Base-by-base conservation (phyloP, 2,888 invertebrate genomes). In the Meiosimyza platycephala region DNA sequence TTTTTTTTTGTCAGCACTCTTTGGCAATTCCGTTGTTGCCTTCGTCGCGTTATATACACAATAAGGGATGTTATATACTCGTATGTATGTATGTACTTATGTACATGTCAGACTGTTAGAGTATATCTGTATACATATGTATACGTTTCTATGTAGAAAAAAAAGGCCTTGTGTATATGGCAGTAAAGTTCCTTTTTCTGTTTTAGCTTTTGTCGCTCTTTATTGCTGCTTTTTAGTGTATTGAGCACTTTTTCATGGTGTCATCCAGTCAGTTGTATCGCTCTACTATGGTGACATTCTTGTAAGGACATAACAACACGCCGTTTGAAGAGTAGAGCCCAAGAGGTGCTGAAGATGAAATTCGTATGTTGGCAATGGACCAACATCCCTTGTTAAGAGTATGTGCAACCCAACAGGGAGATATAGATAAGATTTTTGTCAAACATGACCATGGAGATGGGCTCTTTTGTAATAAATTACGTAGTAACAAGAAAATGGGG, bases 211-310 rank as follows among this genome's bases (percentile, higher is more conserved):
- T 40, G 40, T 40, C 40, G 40, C 40, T 40, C 9, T 40, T 57
- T 18, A 28, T 57, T 57, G 18, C 64, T 18, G 13, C 48, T 50
- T 28, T 11, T 48, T 22, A 28, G 6, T n/a, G 22, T 40, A 9
- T 40, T 47, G 5, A 47, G 47, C 18, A 11, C 47, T 16, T 63
- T 18, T 48, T 47, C 15, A 47, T 57, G 55, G 11, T 55, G 57
- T 55, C 22, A 47, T 57, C 11, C n/a, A 40, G 13, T 55, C 52
- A 60, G 28, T 52, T 28, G 13, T 51, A 33, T 60, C 22, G 69
- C 9, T 33, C 22, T 33, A 40, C 70, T 54, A 70, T 63, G 63
- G 63, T 63, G 70, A 70, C 63, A 70, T 59, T 48, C 67, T 70
- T 48, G 63, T 48, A 70, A 70, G 70, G 70, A 70, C 63, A 70